Evolutionary conservation across 2,113 vertebrate genomes (phyloP).

Genomic region (Ptyas mucosa): DNA sequence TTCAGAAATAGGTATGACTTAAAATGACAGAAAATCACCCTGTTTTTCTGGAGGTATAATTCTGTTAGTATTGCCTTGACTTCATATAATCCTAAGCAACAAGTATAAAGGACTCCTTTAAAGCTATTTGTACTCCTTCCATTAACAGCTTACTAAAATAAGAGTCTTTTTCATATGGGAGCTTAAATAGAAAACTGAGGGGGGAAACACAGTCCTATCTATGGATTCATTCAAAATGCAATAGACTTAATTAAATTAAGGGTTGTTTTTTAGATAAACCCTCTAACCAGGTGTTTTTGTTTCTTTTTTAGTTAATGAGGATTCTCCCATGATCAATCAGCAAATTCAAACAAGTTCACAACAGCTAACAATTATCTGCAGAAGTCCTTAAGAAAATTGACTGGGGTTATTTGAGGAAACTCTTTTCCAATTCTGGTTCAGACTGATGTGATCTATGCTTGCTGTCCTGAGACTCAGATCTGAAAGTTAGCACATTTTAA

Average conservation of each 20-base stretch:
- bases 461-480: background rate
- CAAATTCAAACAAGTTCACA: background rate
- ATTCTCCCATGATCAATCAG: background rate
- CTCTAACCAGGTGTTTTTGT: background rate
- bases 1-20: background rate
- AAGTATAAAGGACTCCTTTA: background rate
- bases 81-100: background rate
- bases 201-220: background rate
- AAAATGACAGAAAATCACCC: background rate
- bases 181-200: background rate
- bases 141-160: constrained; percentile 24
- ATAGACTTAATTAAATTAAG: background rate
- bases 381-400: background rate
- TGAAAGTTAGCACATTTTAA: background rate
- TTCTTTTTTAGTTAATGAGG: background rate
- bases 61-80: background rate
- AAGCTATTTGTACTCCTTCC: background rate
- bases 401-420: background rate
- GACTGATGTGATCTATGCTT: background rate
- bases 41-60: background rate
- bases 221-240: background rate
- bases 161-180: background rate
- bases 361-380: background rate
- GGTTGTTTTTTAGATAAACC: too few species aligned
- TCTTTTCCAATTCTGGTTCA: background rate